Evolutionary conservation across 2,797 vertebrate genomes (phyloP), one percentile per base, ranked within the genome.

Genomic region (Astyanax mexicanus): DNA sequence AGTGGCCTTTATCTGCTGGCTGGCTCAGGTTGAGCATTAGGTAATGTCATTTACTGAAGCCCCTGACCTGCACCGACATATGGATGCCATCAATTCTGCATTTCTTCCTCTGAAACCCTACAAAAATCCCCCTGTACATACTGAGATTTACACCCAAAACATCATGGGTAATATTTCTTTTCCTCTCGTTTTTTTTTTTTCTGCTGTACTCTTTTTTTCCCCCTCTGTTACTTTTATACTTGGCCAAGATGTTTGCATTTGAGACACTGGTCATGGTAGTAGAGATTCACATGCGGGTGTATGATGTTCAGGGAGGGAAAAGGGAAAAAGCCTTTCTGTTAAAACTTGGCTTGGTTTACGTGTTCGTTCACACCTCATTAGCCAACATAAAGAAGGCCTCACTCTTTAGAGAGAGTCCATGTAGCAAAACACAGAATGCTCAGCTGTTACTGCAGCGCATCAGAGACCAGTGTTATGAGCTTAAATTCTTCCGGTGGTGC

Each of bases 271-370:
- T 84, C 81, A 86, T 68, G 81, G 77, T 81, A 74, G 58, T 69
- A 37, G 71, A 61, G 69, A 68, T 86, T 83, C 81, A 75, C 84
- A 85, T 37, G 72, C 70, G 74, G 67, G 55, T 58, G 37, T 52
- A 69, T 42, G 55, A 68, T 73, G 29, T 44, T 72, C 66, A 62
- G 51, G 75, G 74, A 74, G 84, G 69, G 79, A 77, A 60, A 81
- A 69, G 58, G 84, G 69, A 79, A 77, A 60, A 81, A 69, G 58
- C 70, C 69, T 49, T 70, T 82, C 76, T 77, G 79, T 76, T 79
- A 84, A 83, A 77, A 66, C 72, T 84, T 83, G 81, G 84, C 85
- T 87, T 85, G 72, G 79, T 87, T 88, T 89, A 86, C 86, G 82
- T 74, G 75, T 75, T 81, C 61, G 58, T 85, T 85, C 80, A 87